phyloP scores from a whole-genome alignment of 2,888 invertebrate species.

The Dione juno region DNA sequence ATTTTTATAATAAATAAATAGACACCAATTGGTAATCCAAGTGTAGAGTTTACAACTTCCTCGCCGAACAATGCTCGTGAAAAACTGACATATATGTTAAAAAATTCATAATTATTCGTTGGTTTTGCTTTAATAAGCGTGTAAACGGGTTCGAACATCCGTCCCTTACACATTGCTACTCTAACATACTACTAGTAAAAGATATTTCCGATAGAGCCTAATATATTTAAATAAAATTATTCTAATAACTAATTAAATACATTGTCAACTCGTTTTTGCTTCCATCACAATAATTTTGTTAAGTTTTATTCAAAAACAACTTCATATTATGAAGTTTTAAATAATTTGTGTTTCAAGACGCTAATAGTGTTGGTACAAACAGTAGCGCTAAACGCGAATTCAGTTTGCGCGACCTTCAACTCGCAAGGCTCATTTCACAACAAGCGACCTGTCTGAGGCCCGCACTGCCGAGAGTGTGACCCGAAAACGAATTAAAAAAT shows the following conservation, averaged over 20 bases:
- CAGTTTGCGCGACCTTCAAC: slow-evolving; percentile 76
- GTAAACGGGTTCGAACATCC: slow-evolving; percentile 6
- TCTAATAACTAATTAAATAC: too few species aligned
- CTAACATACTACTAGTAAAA: background rate
- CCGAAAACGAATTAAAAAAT: slow-evolving; percentile 17
- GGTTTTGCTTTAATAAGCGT: slow-evolving; percentile 1
- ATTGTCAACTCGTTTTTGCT: too few species aligned
- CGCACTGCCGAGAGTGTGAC: slow-evolving; percentile 22
- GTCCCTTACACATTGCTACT: slow-evolving; percentile 18
- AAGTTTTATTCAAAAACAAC: background rate
- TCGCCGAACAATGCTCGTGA: slow-evolving; percentile 57
- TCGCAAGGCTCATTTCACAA: slow-evolving; percentile 78
- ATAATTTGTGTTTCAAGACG: background rate
- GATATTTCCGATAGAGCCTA: background rate
- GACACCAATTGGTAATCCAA: slow-evolving; percentile 67
- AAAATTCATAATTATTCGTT: slow-evolving; percentile 27
- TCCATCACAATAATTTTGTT: too few species aligned
- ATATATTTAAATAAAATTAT: background rate
- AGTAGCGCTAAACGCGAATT: slow-evolving; percentile 25
- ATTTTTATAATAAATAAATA: slow-evolving; percentile 75
- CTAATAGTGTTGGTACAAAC: slow-evolving; percentile 10
- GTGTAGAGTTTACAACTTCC: slow-evolving; percentile 77
- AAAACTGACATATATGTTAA: slow-evolving; percentile 27
- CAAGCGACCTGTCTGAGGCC: slow-evolving; percentile 36
- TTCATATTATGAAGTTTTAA: background rate